Percentiles rank a stretch among this genome's conserved stretches.
These are phyloP conservation scores for Micromys minutus DNA, from an alignment of 2,113 vertebrate species.

Conservation along the genomic window DNA sequence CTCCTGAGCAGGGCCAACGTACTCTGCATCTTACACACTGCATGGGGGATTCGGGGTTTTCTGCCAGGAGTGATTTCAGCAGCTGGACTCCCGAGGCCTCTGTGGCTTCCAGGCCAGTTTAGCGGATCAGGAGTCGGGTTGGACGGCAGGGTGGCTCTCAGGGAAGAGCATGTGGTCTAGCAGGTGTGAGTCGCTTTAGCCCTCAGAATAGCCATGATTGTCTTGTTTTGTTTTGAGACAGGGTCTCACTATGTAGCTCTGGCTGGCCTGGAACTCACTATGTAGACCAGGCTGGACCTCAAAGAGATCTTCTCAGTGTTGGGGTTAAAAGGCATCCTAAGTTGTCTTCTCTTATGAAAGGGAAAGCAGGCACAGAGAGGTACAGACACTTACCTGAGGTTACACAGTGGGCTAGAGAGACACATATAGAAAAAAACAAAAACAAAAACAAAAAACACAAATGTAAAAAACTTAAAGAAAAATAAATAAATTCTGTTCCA, in stretches of 20 bases:
- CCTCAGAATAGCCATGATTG: not conserved
- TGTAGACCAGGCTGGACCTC: not conserved
- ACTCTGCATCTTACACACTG: not conserved
- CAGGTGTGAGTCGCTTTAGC: not conserved
- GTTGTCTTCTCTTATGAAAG: not conserved
- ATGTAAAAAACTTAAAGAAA: too few species aligned
- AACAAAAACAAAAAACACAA: too few species aligned
- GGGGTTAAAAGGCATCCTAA: not conserved
- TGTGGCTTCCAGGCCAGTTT: not conserved
- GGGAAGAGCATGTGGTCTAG: not conserved
- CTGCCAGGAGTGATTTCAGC: not conserved
- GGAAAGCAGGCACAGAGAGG: not conserved
- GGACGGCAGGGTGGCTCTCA: rapidly evolving
- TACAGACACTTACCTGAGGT: not conserved
- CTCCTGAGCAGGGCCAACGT: not conserved
- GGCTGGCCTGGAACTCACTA: not conserved
- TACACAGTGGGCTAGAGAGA: not conserved
- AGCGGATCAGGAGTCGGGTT: not conserved
- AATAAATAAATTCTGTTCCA: too few species aligned
- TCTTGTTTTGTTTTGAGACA: not conserved
- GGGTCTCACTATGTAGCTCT: not conserved
- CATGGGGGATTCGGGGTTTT: not conserved
- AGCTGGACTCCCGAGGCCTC: not conserved
- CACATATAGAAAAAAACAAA: not conserved
- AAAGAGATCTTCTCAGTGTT: not conserved